These are phyloP conservation scores for Pseudomugil gertrudae DNA, from an alignment of 2,797 vertebrate genomes.

Conservation along the genomic window DNA sequence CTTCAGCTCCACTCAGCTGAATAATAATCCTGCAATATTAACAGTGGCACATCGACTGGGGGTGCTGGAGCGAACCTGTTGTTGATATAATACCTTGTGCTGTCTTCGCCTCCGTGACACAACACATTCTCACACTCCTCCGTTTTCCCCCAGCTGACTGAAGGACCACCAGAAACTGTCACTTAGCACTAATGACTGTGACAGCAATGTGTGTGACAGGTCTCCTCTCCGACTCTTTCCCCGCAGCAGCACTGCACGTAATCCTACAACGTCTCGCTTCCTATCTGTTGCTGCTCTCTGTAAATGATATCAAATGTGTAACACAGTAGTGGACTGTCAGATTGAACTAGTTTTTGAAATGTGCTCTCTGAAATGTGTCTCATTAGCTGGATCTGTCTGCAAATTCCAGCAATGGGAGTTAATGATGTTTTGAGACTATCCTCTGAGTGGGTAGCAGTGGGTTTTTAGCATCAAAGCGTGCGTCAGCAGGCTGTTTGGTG, in stretches of 20 bases:
- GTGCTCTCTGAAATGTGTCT: constrained; percentile 60
- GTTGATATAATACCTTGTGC: constrained; percentile 69
- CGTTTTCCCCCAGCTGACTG: constrained; percentile 45
- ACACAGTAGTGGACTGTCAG: constrained; percentile 62
- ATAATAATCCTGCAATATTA: constrained; percentile 78
- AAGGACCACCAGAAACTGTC: constrained; percentile 71
- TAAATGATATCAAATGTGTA: constrained; percentile 72
- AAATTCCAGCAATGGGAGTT: constrained; percentile 57
- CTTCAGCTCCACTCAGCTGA: constrained; percentile 69
- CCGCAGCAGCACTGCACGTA: constrained; percentile 48
- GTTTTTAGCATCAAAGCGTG: constrained; percentile 68
- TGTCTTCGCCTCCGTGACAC: constrained; percentile 58
- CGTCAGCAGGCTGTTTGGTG: constrained; percentile 65
- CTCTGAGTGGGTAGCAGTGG: constrained; percentile 50
- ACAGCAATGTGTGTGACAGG: constrained; percentile 67
- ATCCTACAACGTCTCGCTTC: constrained; percentile 47
- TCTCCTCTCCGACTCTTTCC: constrained; percentile 60
- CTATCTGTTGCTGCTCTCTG: constrained; percentile 58
- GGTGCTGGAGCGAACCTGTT: constrained; percentile 72
- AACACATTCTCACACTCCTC: constrained; percentile 42
- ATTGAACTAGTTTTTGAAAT: constrained; percentile 51
- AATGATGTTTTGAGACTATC: constrained; percentile 69
- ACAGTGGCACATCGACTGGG: constrained; percentile 62
- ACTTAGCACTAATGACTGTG: constrained; percentile 78
- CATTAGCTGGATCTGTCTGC: constrained; percentile 66